Conservation (phyloP, 2,888 invertebrate genomes). For the Drepana falcataria region DNA sequence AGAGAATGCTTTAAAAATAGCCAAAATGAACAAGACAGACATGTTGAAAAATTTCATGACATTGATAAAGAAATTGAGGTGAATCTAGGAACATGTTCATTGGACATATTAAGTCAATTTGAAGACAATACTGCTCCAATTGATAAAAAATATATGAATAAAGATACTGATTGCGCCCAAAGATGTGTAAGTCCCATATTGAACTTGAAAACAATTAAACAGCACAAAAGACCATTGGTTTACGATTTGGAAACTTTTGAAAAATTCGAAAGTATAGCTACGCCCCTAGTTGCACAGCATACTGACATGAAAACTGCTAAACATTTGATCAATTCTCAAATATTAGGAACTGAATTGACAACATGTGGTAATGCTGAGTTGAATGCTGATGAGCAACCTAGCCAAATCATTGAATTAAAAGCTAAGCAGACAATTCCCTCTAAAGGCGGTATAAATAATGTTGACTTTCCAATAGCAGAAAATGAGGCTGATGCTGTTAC, state of each 20-base stretch:
- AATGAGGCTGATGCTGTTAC: neutral
- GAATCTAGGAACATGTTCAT: neutral
- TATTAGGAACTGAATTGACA: constrained; percentile 39
- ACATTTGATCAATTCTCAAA: constrained; percentile 53
- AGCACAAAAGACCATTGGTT: constrained; percentile 33
- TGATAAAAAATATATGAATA: neutral
- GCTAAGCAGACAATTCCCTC: neutral
- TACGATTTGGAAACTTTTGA: constrained; percentile 54
- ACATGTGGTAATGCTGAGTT: constrained; percentile 21
- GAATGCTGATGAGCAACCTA: constrained; percentile 13
- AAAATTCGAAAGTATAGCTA: constrained; percentile 50
- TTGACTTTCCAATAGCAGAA: neutral
- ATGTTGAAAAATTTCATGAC: constrained; percentile 1
- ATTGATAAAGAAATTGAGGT: constrained; percentile 3
- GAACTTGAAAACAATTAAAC: constrained; percentile 22
- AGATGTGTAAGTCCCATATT: constrained; percentile 44
- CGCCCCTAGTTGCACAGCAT: constrained; percentile 39
- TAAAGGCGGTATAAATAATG: neutral
- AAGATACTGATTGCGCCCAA: constrained; percentile 11
- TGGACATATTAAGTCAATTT: neutral
- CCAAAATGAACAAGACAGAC: neutral
- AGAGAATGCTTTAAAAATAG: neutral
- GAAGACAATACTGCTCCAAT: constrained; percentile 1
- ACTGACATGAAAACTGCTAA: constrained; percentile 36
- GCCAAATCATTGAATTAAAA: constrained; percentile 23